phyloP scores from a whole-genome alignment of 30 jellyfish, hydroid and myxozoan species.

The Chrysaora quinquecirrha region DNA sequence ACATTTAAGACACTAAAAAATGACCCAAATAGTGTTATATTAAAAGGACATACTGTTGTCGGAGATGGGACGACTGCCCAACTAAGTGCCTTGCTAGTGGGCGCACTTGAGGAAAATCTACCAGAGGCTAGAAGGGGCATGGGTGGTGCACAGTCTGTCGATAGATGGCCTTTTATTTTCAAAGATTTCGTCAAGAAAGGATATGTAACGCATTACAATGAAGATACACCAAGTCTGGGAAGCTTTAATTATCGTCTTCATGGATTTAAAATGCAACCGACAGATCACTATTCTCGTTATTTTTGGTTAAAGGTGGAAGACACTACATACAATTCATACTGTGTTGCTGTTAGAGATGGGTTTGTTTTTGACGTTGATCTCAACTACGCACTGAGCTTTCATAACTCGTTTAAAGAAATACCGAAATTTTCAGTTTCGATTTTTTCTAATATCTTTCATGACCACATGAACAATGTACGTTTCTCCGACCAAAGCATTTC shows the following conservation, averaged over 20 bases:
- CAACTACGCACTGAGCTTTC: too few species aligned
- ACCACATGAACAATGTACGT: conserved; percentile 27
- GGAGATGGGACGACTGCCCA: conserved; percentile 89
- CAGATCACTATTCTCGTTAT: conserved; percentile 79
- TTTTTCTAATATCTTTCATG: conserved; percentile 50
- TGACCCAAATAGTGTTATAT: conserved; percentile 18
- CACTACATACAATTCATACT: neutral
- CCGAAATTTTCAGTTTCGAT: conserved; percentile 45
- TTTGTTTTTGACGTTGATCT: conserved; percentile 16
- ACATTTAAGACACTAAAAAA: conserved; percentile 16
- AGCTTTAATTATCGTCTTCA: conserved; percentile 70
- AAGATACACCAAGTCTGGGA: conserved; percentile 48
- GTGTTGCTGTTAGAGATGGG: conserved; percentile 27
- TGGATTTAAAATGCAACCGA: conserved; percentile 75
- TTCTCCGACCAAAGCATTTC: conserved; percentile 48
- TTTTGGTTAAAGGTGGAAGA: conserved; percentile 35
- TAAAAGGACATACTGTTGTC: conserved; percentile 71
- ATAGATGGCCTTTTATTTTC: conserved; percentile 83
- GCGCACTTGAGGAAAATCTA: conserved; percentile 31
- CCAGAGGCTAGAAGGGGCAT: conserved; percentile 74
- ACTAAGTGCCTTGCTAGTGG: conserved; percentile 66
- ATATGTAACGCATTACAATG: conserved; percentile 60
- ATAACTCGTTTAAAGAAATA: too few species aligned
- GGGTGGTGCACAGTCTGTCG: conserved; percentile 44
- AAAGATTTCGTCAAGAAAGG: conserved; percentile 74